A percentile compares a stretch with the other conserved stretches of the same genome.
Evolutionary conservation across 1,140 invertebrate species (phyloP).

Genomic region (Drosophila paulistorum): DNA sequence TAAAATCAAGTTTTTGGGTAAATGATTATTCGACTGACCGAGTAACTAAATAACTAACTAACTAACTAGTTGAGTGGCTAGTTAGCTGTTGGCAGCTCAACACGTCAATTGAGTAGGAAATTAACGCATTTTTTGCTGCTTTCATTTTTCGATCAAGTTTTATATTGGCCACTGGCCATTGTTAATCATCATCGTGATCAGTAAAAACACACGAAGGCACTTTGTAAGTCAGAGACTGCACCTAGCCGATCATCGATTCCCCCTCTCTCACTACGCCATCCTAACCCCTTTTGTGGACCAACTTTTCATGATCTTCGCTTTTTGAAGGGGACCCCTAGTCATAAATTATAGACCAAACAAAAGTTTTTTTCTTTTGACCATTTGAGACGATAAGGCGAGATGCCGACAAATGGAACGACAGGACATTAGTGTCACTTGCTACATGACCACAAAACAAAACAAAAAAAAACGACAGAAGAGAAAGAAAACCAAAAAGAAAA

Average conservation of each 20-base stretch:
- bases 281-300: too few relatives aligned
- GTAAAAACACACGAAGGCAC: constrained; percentile 63
- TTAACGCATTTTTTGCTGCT: constrained; percentile 79
- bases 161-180: constrained; percentile 24
- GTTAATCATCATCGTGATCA: constrained; percentile 73
- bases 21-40: constrained; percentile 6
- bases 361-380: constrained; percentile 28
- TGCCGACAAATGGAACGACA: constrained; percentile 66
- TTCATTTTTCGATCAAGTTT: constrained; percentile 63
- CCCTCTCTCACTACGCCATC: too few relatives aligned
- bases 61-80: constrained; percentile 4
- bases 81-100: constrained; percentile 17
- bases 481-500: not conserved
- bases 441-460: constrained; percentile 45
- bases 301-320: constrained; percentile 30
- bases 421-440: constrained; percentile 76
- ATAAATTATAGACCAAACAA: constrained; percentile 21
- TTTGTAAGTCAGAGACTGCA: constrained; percentile 28
- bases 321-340: constrained; percentile 26
- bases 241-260: not conserved
- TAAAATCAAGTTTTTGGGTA: constrained; percentile 4
- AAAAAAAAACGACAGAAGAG: not conserved
- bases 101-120: constrained; percentile 73
- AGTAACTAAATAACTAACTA: constrained; percentile 6
- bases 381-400: constrained; percentile 66